Evolutionary conservation across 2,888 invertebrate genomes (phyloP), one percentile per base, ranked within the genome.

Genomic region (Chymomyza fuscimana): DNA sequence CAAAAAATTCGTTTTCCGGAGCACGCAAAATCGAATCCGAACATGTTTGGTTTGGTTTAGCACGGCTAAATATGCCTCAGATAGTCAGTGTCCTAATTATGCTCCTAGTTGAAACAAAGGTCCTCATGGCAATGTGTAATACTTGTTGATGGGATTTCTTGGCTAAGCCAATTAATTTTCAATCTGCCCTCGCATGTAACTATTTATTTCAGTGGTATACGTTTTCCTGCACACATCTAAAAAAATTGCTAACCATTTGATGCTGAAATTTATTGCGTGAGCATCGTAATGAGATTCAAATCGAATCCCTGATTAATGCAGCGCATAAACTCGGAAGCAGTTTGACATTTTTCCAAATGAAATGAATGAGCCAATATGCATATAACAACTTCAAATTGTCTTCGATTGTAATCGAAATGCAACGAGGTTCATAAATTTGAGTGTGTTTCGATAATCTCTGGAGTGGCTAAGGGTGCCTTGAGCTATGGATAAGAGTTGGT

Each of bases 291-390:
- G 83, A 86, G 83, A 87, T 85, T 87, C 85, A 85, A 85, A 85
- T 85, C 87, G 87, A 77, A 75, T 76, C 40, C 75, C 81, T 85
- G 85, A 87, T 85, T 86, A 87, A 85, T 87, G 85, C 78, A 81
- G 72, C 71, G 64, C 70, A 71, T 76, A 87, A 85, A 85, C 86
- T 87, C 62, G 63, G 70, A 77, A 77, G 65, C 68, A 63, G 51
- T 78, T 62, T 65, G 69, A 71, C 58, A 71, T 63, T 67, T 71
- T 25, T 1, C 56, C 25, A 58, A 58, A 58, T 58, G 9, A 54
- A 54, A 54, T 22, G 10, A 54, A 54, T 54, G 54, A 54, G 54
- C 54, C 54, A 54, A 54, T 54, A 54, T 54, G 54, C 54, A 54
- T 46, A 62, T 36, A n/a, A 50, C 46, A 62, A 46, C 40, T 62